Evolutionary conservation across 1,140 invertebrate species (phyloP).

Genomic region (Wasmannia auropunctata): DNA sequence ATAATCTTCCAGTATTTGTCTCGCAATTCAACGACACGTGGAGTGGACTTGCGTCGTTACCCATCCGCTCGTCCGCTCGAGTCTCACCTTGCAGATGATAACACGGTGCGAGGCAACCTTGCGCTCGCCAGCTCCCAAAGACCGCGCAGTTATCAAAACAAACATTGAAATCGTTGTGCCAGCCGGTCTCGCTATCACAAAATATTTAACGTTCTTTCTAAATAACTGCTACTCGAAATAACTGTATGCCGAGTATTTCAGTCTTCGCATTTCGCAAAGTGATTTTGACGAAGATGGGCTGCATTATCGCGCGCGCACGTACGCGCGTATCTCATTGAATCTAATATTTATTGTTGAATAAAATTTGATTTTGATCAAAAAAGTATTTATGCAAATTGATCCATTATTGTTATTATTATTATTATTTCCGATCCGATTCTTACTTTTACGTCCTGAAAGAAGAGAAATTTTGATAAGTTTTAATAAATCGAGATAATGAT

Average conservation of each 20-base stretch:
- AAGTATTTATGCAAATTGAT: conserved; percentile 1
- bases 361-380: not conserved
- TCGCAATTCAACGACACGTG: not conserved
- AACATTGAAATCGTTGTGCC: not conserved
- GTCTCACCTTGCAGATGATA: not conserved
- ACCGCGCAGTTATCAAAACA: not conserved
- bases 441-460: not conserved
- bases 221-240: not conserved
- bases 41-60: not conserved
- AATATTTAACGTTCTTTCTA: not conserved
- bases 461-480: not conserved
- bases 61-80: not conserved
- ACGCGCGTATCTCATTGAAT: not conserved
- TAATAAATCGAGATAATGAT: not conserved
- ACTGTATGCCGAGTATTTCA: not conserved
- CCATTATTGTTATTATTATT: not conserved
- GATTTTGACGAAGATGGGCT: not conserved
- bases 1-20: not conserved
- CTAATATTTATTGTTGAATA: conserved; percentile 6
- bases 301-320: not conserved
- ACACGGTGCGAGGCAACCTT: not conserved
- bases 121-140: not conserved
- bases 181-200: not conserved
- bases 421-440: not conserved
- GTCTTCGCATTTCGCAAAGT: not conserved